Evolutionary conservation across 2,797 vertebrate species (phyloP), one percentile per base, ranked within the genome.

Genomic region (Tangara arthus): DNA sequence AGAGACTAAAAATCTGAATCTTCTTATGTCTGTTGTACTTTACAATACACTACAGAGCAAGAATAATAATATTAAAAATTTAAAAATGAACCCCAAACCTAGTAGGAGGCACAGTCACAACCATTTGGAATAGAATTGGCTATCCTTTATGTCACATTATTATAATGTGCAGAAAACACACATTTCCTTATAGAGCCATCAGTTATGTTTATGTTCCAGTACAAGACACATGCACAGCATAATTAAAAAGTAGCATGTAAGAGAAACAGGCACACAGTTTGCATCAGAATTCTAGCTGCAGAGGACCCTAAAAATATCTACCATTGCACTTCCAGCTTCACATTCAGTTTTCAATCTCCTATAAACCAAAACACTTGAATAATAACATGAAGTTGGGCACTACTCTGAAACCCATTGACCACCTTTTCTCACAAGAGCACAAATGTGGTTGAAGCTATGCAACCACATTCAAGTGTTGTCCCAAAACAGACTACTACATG

Each of bases 1-100:
- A 56, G 18, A 52, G 32, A 82, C 39, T 88, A 76, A 92, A 94
- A 93, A 75, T 72, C 57, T 82, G 71, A 78, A 84, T 91, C 71
- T 70, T 94, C 70, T 84, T 68, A 92, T 89, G 79, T 79, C 68
- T 95, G 65, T 21, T 82, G 47, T 83, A 77, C 49, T 80, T 94
- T 78, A 84, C 9, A 71, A 79, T 82, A 37, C 7, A 42, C 7
- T 32, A 24, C 9, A 30, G 56, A 46, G 39, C 57, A 94, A 77
- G 44, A 94, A 57, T 30, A 83, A 32, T 65, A 49, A 66, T 60
- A 81, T 50, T 85, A 69, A 78, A n/a, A 69, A 57, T 46, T 28
- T 50, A 34, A 53, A 46, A 57, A 60, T 12, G 27, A 60, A 35
- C 5, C 6, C 3, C 23, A 77, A 70, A 37, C 3, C 30, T 81